Evolutionary conservation across 2,888 invertebrate species (phyloP), one percentile per base, ranked within the genome.

Genomic region (Cyclophora punctaria): DNA sequence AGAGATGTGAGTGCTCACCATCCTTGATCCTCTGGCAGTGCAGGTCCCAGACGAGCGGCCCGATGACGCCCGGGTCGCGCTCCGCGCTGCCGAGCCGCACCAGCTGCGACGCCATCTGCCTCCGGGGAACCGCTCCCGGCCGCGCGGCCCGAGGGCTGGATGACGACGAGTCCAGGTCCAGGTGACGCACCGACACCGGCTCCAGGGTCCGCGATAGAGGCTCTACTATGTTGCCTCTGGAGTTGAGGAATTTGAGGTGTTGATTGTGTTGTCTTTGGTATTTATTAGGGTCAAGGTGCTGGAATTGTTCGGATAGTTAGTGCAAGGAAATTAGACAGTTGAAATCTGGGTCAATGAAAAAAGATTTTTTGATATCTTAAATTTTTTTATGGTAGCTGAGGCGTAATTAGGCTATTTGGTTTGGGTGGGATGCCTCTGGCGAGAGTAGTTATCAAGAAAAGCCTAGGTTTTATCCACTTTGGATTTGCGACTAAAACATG

Each of bases 1-100:
- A 20, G 20, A 20, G 20, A 20, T 20, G 20, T 20, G 20, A 20
- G 20, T 49, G 46, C 73, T 66, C 63, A 90, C 90, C 80, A 68
- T 90, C 90, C 55, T 90, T 90, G 46, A 93, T 83, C 63, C 92
- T 90, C 72, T 93, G 93, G 67, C 93, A 92, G 68, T 94, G 94
- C 52, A 94, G 85, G 71, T 94, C 94, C 95, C 95, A 96, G 4
- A 95, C 95, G 48, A 95, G 82, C 0, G 96, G 96, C 0, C 96
- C 95, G 40, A 96, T 91, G 3, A 95, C 93, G 0, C 96, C 96
- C 0, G 96, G 95, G 80, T 96, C 96, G 45, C 92, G 92, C 61
- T 92, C 93, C 47, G 93, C 90, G 70, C 96, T 96, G 47, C 93
- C 93, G 44, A 94, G 90, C 37, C 95, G 84, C 3, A 90, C 83